Base-by-base conservation (phyloP, 2,888 invertebrate species). In the Epinotia brunnichana region DNA sequence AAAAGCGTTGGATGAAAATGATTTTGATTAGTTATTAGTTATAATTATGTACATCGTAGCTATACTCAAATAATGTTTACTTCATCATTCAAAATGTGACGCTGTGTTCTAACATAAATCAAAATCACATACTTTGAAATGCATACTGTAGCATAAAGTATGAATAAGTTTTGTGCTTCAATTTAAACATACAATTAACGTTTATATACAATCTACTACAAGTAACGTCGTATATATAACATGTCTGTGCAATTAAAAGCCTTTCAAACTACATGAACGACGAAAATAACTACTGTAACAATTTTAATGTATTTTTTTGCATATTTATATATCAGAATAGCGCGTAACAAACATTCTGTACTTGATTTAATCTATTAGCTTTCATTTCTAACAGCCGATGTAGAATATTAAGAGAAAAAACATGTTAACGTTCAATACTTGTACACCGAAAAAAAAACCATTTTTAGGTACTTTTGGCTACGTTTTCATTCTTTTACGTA, bases 261-360 rank as follows among this genome's bases (percentile, higher is more conserved):
- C n/a, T 48, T n/a, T 51, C 60, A 53, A 39, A 51, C 69, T 60
- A 53, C 48, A 24, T 13, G 4, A 21, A 48, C 48, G 48, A n/a
- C n/a, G n/a, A 48, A 48, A 48, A 48, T 48, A n/a, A n/a, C n/a
- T n/a, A n/a, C 15, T 48, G 0, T 10, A 29, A 57, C 59, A 59
- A 13, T 35, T n/a, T 21, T 35, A 10, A 59, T 13, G 24, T 9
- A n/a, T 59, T 48, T 24, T 2, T 35, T 29, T 48, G 17, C 21
- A 59, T 59, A 66, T 41, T 17, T 4, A n/a, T 15, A 17, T 41
- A 7, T 54, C 1, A 5, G 29, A 9, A 11, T 51, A 24, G 2
- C 17, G n/a, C 17, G 48, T 51, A 57, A 15, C 29, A 5, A 19
- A 62, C 29, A n/a, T 48, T 17, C 48, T 17, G 11, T 29, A 51